Conservation (phyloP, 2,888 invertebrate species). For the Hydraecia micacea region DNA sequence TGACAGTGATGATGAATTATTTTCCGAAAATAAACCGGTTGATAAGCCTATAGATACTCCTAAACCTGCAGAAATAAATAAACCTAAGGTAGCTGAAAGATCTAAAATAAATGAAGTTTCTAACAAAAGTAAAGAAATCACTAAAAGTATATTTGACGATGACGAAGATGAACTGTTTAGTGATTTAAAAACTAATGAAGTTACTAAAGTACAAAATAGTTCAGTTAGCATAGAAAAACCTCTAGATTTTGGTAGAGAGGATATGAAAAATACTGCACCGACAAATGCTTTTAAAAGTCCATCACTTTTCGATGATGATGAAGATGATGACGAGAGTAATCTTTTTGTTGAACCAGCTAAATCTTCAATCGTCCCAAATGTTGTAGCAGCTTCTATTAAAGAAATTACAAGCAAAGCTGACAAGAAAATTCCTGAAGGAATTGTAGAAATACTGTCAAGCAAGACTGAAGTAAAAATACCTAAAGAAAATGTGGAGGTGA, state of each 20-base stretch:
- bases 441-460: neutral
- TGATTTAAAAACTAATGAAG: constrained; percentile 57
- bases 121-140: constrained; percentile 49
- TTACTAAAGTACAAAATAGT: constrained; percentile 46
- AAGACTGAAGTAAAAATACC: constrained; percentile 7
- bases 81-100: constrained; percentile 33
- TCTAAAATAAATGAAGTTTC: constrained; percentile 38
- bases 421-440: neutral
- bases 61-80: constrained; percentile 17
- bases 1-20: constrained; percentile 77
- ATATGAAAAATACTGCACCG: constrained; percentile 23
- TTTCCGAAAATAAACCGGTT: constrained; percentile 61
- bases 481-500: neutral
- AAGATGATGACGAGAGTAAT: constrained; percentile 71
- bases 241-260: constrained; percentile 20
- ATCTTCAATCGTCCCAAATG: constrained; percentile 10
- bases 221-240: constrained; percentile 33
- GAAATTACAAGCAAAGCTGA: constrained; percentile 10
- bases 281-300: constrained; percentile 65
- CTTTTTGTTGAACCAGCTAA: constrained; percentile 63
- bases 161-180: constrained; percentile 77
- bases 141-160: constrained; percentile 76
- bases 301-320: constrained; percentile 78
- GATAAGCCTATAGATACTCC: constrained; percentile 17
- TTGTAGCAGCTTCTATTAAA: constrained; percentile 16